These are phyloP conservation scores for Corythornis cristatus DNA, from an alignment of 2,113 vertebrate genomes.

Conservation along the genomic window DNA sequence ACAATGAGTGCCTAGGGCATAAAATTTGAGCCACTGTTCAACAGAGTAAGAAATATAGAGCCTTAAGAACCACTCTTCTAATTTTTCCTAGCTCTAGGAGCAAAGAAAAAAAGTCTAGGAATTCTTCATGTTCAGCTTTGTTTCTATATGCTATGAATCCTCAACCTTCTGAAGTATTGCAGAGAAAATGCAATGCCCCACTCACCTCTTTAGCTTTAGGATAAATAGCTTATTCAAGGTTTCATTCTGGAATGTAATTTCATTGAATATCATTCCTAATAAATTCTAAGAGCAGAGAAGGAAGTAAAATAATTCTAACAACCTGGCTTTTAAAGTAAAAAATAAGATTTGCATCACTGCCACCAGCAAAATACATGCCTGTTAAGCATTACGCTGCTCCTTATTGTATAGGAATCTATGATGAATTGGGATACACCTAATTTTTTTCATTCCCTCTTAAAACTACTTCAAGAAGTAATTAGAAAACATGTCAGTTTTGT, in stretches of 20 bases:
- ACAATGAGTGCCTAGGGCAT: neutral
- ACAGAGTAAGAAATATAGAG: neutral
- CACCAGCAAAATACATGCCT: neutral
- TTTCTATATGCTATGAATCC: neutral
- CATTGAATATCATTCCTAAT: neutral
- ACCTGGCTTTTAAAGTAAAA: neutral
- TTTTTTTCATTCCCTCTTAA: neutral
- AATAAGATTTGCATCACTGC: neutral
- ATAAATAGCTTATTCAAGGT: neutral
- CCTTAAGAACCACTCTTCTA: too few species aligned
- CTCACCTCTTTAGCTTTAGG: neutral
- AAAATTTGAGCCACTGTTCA: neutral
- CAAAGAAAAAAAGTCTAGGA: neutral
- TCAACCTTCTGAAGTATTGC: neutral
- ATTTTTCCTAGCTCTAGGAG: neutral
- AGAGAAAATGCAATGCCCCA: neutral
- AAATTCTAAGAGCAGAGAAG: neutral
- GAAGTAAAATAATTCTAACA: neutral
- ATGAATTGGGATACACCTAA: neutral
- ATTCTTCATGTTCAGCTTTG: neutral
- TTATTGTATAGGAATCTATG: neutral
- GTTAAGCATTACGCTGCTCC: neutral
- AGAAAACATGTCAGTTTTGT: neutral
- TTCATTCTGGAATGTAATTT: neutral
- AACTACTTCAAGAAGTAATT: constrained; percentile 5